Percentiles rank a stretch among this genome's conserved stretches.
Conservation (phyloP, 2,797 vertebrate species). For the Galaxias olidus region DNA sequence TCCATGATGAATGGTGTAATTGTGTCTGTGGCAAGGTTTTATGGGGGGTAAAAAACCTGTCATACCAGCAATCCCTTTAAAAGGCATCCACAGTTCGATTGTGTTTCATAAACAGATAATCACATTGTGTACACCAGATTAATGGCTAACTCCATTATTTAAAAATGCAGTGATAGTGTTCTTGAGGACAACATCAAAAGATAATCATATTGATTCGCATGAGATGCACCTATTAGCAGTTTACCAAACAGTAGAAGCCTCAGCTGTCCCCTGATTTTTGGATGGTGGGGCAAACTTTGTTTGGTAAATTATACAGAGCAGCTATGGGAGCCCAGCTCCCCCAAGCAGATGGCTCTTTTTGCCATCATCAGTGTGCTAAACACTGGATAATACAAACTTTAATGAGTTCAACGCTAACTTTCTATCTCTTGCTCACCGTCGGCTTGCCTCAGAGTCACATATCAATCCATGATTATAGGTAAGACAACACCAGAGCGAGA, state of each 20-base stretch:
- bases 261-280: constrained; percentile 44
- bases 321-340: constrained; percentile 63
- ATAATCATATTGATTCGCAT: constrained; percentile 50
- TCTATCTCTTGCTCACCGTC: constrained; percentile 56
- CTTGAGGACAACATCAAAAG: constrained; percentile 50
- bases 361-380: constrained; percentile 71
- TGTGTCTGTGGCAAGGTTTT: neutral
- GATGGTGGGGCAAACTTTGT: constrained; percentile 66
- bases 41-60: neutral
- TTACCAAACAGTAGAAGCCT: constrained; percentile 42
- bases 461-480: constrained; percentile 73
- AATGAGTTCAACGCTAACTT: constrained; percentile 78
- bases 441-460: constrained; percentile 60
- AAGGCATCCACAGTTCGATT: constrained; percentile 42
- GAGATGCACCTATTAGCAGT: constrained; percentile 53
- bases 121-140: constrained; percentile 59
- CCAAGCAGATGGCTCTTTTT: constrained; percentile 77
- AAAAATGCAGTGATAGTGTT: constrained; percentile 31
- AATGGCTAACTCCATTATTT: constrained; percentile 65
- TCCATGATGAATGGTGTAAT: neutral
- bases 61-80: constrained; percentile 18
- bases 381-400: constrained; percentile 77
- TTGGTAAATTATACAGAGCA: constrained; percentile 68
- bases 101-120: constrained; percentile 56
- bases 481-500: constrained; percentile 65